These are phyloP conservation scores for Drosophila monieri DNA, from an alignment of 2,888 invertebrate species.

Conservation along the genomic window DNA sequence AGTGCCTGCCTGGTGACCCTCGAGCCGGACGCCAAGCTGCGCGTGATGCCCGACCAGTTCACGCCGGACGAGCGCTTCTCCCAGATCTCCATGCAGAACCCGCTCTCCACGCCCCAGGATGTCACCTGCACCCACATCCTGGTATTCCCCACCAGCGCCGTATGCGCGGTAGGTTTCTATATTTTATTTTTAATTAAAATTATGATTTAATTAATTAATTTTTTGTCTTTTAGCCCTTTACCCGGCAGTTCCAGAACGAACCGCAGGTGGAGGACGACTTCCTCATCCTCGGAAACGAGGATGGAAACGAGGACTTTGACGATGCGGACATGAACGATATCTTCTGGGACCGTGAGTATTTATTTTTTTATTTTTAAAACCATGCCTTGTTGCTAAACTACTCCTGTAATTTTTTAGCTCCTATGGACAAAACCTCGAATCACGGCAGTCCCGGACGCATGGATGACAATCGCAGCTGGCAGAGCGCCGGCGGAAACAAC, in stretches of 20 bases:
- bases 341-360: conserved; percentile 86
- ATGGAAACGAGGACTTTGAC: conserved; percentile 83
- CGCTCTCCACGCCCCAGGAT: conserved; percentile 97
- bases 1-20: conserved; percentile 99
- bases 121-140: conserved; percentile 98
- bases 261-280: conserved; percentile 87
- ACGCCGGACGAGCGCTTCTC: conserved; percentile 97
- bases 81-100: conserved; percentile 93
- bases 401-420: conserved; percentile 81
- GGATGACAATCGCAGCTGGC: conserved; percentile 84
- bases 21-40: conserved; percentile 94
- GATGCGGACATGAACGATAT: conserved; percentile 87
- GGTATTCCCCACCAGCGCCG: conserved; percentile 98
- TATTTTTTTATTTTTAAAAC: neutral
- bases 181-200: neutral
- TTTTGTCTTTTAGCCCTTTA: conserved; percentile 71
- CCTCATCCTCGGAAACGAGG: conserved; percentile 86
- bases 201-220: neutral
- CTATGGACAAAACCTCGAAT: conserved; percentile 85
- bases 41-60: conserved; percentile 97
- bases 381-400: conserved; percentile 1
- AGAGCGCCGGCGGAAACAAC: conserved; percentile 85
- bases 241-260: conserved; percentile 82
- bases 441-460: conserved; percentile 86
- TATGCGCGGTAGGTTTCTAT: conserved; percentile 89